Conservation (phyloP, 2,113 vertebrate species). For the Amia ocellicauda region DNA sequence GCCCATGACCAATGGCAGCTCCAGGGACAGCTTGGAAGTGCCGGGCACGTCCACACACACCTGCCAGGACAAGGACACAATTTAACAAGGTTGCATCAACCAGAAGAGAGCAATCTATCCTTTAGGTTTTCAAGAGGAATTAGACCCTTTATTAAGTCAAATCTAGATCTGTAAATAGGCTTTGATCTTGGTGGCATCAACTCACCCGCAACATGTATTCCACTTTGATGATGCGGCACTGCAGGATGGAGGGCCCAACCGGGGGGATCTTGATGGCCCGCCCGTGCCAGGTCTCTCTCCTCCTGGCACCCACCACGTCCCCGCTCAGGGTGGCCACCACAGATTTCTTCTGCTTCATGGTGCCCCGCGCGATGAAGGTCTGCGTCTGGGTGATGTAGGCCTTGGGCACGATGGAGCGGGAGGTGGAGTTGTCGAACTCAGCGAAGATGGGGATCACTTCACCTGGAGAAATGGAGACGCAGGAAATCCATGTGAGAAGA, state of each 20-base stretch:
- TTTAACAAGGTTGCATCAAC: no score
- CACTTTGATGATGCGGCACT: constrained; percentile 89
- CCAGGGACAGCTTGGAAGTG: constrained; percentile 86
- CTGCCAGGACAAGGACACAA: constrained; percentile 55
- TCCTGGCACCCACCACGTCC: constrained; percentile 67
- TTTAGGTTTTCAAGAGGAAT: no score
- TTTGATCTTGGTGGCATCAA: no score
- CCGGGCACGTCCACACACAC: constrained; percentile 91
- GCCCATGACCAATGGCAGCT: constrained; percentile 89
- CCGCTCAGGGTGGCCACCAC: constrained; percentile 83
- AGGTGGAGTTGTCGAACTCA: constrained; percentile 87
- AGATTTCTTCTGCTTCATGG: constrained; percentile 82
- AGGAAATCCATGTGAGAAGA: neutral
- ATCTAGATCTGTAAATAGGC: no score
- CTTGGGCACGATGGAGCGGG: constrained; percentile 75
- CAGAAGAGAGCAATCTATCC: no score
- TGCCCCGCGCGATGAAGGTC: constrained; percentile 87
- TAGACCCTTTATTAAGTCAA: no score
- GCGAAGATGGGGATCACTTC: constrained; percentile 92
- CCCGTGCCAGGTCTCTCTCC: constrained; percentile 83
- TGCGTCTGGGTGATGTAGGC: constrained; percentile 89
- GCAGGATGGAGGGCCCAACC: constrained; percentile 86
- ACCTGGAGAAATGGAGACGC: constrained; percentile 60
- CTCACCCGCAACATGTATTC: constrained; percentile 89
- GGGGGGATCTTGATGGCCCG: constrained; percentile 87